These are phyloP conservation scores for Drosophila willistoni DNA, from an alignment of 1,140 invertebrate genomes.

Conservation along the genomic window DNA sequence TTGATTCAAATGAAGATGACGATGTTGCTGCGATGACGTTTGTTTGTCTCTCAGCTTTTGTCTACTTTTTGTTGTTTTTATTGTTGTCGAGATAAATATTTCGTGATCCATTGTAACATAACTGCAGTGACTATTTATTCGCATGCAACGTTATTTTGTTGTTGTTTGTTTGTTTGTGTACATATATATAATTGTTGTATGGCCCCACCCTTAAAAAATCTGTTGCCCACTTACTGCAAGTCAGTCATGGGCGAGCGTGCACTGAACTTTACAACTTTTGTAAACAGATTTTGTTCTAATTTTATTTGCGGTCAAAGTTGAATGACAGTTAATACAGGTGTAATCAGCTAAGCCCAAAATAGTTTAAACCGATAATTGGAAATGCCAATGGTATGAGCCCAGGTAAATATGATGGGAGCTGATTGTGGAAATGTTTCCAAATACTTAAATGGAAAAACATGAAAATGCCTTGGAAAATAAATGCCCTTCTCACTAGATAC, in stretches of 20 bases:
- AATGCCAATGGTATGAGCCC: no score
- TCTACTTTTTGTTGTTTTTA: conserved; percentile 42
- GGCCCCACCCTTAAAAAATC: background rate
- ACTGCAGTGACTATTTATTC: background rate
- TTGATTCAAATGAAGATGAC: conserved; percentile 76
- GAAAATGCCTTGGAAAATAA: background rate
- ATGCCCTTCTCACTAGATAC: conserved; percentile 25
- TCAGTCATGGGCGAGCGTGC: conserved; percentile 71
- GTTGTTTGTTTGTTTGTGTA: conserved; percentile 41
- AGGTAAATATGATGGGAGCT: no score
- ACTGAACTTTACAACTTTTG: conserved; percentile 54
- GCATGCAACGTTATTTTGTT: background rate
- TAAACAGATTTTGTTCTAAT: conserved; percentile 35
- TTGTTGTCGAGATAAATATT: conserved; percentile 18
- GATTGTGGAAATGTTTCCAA: no score
- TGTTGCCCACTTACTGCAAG: conserved; percentile 34
- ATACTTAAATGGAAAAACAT: background rate
- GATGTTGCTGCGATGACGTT: conserved; percentile 55
- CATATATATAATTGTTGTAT: conserved; percentile 68
- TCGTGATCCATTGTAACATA: conserved; percentile 5
- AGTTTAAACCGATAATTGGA: background rate
- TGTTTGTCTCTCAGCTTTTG: conserved; percentile 50
- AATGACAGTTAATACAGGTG: conserved; percentile 49
- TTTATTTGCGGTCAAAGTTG: conserved; percentile 72
- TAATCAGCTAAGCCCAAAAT: background rate